Conservation (phyloP, 2,797 vertebrate species). For the Microtus agrestis region DNA sequence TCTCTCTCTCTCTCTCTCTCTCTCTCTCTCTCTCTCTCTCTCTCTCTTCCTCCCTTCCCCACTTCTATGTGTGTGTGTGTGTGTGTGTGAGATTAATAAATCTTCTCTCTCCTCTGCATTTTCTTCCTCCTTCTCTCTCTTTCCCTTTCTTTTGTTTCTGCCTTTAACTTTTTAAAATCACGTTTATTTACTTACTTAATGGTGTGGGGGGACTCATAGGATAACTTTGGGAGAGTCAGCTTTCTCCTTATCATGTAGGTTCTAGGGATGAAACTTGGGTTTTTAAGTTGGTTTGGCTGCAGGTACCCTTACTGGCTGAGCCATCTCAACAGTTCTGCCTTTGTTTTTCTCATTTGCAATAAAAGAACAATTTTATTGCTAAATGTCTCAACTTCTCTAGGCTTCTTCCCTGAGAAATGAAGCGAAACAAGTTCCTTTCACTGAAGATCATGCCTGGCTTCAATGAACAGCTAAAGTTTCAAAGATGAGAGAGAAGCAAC, state of each 20-base stretch:
- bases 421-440: neutral
- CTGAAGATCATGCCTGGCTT: neutral
- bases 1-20: no score
- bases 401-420: neutral
- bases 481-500: neutral
- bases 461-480: neutral
- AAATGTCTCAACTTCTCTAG: slow-evolving; percentile 6
- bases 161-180: neutral
- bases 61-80: neutral
- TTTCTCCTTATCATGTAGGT: neutral
- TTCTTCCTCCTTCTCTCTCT: neutral
- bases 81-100: neutral
- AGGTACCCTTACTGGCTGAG: neutral
- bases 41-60: neutral
- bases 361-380: slow-evolving; percentile 8
- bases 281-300: neutral
- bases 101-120: neutral
- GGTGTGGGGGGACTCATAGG: neutral
- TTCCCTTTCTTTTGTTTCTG: neutral
- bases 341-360: neutral
- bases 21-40: no score
- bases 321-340: neutral
- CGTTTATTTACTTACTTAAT: neutral
- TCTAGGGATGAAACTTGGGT: neutral
- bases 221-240: neutral